These are phyloP conservation scores for Diplodus puntazzo DNA, from an alignment of 2,797 vertebrate genomes.

Conservation along the genomic window DNA sequence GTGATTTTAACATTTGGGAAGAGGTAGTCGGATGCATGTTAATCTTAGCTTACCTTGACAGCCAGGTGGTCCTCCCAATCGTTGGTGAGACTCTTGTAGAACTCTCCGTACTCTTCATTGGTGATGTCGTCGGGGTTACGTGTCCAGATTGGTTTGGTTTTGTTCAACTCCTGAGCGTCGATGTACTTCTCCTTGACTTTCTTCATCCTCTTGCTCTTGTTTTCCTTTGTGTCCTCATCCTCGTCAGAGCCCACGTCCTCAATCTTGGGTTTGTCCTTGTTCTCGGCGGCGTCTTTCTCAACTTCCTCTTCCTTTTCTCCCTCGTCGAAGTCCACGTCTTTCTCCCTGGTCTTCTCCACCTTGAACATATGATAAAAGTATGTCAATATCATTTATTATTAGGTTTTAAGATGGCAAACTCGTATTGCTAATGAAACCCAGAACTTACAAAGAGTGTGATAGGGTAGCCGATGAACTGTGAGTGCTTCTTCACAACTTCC, in stretches of 20 bases:
- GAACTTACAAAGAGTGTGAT: conserved; percentile 93
- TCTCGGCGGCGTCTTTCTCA: conserved; percentile 81
- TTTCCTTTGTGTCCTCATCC: conserved; percentile 91
- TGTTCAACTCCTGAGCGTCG: conserved; percentile 92
- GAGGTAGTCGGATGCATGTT: not conserved
- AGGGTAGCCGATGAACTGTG: conserved; percentile 97
- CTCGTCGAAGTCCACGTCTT: conserved; percentile 85
- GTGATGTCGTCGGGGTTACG: conserved; percentile 96
- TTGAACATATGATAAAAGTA: conserved; percentile 34
- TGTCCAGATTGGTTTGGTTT: conserved; percentile 97
- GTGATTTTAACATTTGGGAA: not conserved
- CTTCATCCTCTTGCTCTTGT: conserved; percentile 95
- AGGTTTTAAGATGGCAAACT: not conserved
- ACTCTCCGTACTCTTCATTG: conserved; percentile 94
- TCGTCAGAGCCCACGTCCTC: conserved; percentile 87
- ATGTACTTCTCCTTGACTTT: conserved; percentile 91
- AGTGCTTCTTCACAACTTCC: conserved; percentile 96
- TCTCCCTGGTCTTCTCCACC: conserved; percentile 89
- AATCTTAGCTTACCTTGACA: conserved; percentile 86
- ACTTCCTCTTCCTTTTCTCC: conserved; percentile 86
- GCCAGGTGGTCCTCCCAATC: conserved; percentile 98
- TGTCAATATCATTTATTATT: conserved; percentile 4
- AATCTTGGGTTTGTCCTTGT: conserved; percentile 85
- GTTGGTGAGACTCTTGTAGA: conserved; percentile 96
- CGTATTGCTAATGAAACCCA: not conserved